Conservation (phyloP, 2,797 vertebrate species). For the Catamblyrhynchus diadema region DNA sequence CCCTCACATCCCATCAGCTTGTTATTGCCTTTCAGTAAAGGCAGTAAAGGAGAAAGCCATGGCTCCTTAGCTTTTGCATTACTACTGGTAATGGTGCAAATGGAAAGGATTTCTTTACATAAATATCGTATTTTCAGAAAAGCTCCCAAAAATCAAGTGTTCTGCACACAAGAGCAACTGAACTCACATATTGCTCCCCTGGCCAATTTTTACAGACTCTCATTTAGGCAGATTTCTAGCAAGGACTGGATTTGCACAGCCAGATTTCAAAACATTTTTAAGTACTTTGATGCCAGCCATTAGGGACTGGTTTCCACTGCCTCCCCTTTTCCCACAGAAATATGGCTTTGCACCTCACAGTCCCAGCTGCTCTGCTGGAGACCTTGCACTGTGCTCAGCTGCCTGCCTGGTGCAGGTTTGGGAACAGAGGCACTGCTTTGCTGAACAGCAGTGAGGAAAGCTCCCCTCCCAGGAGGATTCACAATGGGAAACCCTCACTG, state of each 20-base stretch:
- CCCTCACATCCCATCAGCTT: neutral
- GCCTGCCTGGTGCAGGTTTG: neutral
- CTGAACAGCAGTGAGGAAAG: neutral
- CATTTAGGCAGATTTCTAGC: neutral
- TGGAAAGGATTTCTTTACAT: accelerated
- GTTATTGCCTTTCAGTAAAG: neutral
- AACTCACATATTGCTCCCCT: accelerated
- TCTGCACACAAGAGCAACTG: neutral
- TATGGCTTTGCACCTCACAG: neutral
- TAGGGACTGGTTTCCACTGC: neutral
- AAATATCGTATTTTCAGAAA: neutral
- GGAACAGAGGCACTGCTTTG: neutral
- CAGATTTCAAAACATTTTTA: neutral
- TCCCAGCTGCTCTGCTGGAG: accelerated
- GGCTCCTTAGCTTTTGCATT: neutral
- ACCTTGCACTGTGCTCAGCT: neutral
- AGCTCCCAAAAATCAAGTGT: neutral
- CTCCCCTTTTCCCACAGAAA: neutral
- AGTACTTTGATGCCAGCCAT: neutral
- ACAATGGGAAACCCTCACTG: accelerated
- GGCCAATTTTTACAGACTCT: neutral
- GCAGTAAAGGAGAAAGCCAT: neutral
- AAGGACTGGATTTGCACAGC: neutral
- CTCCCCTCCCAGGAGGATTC: accelerated
- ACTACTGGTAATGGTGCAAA: neutral